Evolutionary conservation across 2,888 invertebrate genomes (phyloP).

Genomic region (Toxonevra muliebris): DNA sequence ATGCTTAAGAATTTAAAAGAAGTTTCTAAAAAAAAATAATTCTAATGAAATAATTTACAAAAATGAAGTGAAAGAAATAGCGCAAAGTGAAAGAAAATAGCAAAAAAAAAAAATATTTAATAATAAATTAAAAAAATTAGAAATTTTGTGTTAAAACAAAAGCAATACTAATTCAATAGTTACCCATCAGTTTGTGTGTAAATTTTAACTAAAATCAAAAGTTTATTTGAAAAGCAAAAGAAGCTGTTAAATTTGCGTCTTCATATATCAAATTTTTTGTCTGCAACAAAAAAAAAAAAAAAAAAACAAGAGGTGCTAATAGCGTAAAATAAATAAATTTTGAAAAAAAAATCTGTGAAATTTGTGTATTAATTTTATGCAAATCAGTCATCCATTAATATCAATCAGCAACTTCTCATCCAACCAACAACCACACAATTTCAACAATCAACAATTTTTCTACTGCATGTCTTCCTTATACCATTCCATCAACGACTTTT

Average conservation of each 20-base stretch:
- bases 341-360: background rate
- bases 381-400: slow-evolving; percentile 2
- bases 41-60: too few species aligned
- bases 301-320: slow-evolving; percentile 36
- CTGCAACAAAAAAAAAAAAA: slow-evolving; percentile 15
- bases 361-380: background rate
- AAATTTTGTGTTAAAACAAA: slow-evolving; percentile 14
- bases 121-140: slow-evolving; percentile 9
- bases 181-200: background rate
- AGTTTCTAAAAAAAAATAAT: slow-evolving; percentile 10
- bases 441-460: slow-evolving; percentile 28
- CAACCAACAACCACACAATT: background rate
- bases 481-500: slow-evolving; percentile 42
- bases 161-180: slow-evolving; percentile 13
- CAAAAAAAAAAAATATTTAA: background rate
- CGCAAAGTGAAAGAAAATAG: background rate
- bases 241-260: slow-evolving; percentile 7
- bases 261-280: slow-evolving; percentile 1
- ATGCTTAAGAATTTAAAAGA: slow-evolving; percentile 3
- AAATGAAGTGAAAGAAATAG: background rate
- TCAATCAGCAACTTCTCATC: background rate
- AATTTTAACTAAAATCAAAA: slow-evolving; percentile 9
- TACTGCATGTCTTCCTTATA: slow-evolving; percentile 43
- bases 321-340: slow-evolving; percentile 4
- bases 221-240: too few species aligned